Percentiles rank a stretch among this genome's conserved stretches.
Evolutionary conservation across 1,140 invertebrate species (phyloP).

Genomic region (Druon quercuslanigerum): DNA sequence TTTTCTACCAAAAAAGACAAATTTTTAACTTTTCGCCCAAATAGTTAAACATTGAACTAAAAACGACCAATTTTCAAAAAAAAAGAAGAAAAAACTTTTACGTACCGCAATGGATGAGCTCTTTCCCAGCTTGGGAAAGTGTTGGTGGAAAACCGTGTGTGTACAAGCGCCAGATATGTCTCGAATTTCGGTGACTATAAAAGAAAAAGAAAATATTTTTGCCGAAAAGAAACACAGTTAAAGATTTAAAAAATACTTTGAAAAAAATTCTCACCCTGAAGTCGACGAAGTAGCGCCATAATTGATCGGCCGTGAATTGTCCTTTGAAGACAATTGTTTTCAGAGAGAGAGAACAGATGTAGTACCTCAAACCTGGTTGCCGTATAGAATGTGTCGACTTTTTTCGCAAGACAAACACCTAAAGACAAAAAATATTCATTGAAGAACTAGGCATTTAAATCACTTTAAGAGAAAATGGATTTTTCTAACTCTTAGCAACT

Average conservation of each 20-base stretch:
- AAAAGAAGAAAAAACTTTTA: background rate
- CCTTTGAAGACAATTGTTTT: conserved; percentile 98
- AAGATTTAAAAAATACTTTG: background rate
- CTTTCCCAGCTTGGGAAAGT: conserved; percentile 99
- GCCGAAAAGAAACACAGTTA: background rate
- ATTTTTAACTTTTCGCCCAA: no score
- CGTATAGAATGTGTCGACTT: conserved; percentile 92
- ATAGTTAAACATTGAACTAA: no score
- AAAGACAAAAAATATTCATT: conserved; percentile 53
- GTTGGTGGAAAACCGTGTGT: conserved; percentile 98
- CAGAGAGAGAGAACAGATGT: conserved; percentile 96
- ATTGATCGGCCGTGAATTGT: conserved; percentile 95
- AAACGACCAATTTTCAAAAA: no score
- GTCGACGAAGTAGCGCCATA: conserved; percentile 90
- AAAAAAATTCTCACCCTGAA: conserved; percentile 73
- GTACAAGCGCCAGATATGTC: conserved; percentile 96
- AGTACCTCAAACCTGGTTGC: conserved; percentile 90
- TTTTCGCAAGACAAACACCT: conserved; percentile 95
- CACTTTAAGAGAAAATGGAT: background rate
- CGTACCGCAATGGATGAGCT: conserved; percentile 96
- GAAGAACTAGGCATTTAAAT: background rate
- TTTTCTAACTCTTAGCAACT: background rate
- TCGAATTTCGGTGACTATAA: conserved; percentile 86
- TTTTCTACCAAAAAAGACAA: no score
- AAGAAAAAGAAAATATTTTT: conserved; percentile 36